Evolutionary conservation across 2,888 invertebrate species (phyloP), one percentile per base, ranked within the genome.

Genomic region (Acronicta leporina): DNA sequence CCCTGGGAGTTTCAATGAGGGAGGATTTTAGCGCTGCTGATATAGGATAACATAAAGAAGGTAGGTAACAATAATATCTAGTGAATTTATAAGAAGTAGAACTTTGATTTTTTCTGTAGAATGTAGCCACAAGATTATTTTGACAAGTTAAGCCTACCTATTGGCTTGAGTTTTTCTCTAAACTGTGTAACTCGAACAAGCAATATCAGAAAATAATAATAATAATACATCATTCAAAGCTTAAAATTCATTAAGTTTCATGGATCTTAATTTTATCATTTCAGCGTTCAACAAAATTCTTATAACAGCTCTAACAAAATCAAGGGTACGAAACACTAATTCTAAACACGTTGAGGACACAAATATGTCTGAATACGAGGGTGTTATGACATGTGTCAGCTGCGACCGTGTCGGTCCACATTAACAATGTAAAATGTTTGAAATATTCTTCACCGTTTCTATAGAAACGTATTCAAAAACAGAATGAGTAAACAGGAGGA

Each of bases 321-420:
- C 52, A 65, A 57, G 63, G 60, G 55, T 63, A 69, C 65, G 54
- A 69, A 56, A 71, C 66, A 68, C 63, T 77, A 73, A 77, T 70
- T 73, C 71, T 67, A 71, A 77, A 71, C 67, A 75, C 54, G 72
- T 60, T 77, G 66, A 76, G 74, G 59, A 70, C 81, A 82, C 79
- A 82, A 81, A 82, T 80, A 77, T 65, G 66, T 69, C 56, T 66
- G 64, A 63, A 75, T 73, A 71, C 85, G 68, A 66, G 77, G 76
- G 73, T 77, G 86, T 87, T 89, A 86, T 91, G 90, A 90, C 87
- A 89, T 87, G 77, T 87, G 87, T 85, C 89, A 82, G 82, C 83
- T 82, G 83, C 66, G 73, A 81, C 71, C 65, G 54, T 77, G 73
- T 68, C 68, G 56, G 63, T 45, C 61, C 62, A 75, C 73, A 69